A percentile compares a stretch with the other conserved stretches of the same genome.
These are phyloP conservation scores for Drosophila seguyi DNA, from an alignment of 1,140 invertebrate species.

Conservation along the genomic window DNA sequence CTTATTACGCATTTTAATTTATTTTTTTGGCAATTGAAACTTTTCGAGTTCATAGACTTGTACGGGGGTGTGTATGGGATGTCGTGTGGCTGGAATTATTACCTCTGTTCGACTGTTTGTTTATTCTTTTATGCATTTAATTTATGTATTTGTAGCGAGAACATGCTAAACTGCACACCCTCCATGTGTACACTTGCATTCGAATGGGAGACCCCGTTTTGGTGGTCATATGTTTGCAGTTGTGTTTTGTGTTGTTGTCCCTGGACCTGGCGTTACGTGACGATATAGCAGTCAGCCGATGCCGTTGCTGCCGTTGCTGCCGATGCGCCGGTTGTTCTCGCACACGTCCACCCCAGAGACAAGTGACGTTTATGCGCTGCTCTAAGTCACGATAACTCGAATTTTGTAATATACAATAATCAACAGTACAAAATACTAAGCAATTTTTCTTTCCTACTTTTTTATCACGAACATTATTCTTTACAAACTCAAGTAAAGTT, in stretches of 20 bases:
- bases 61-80: conserved; percentile 9
- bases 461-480: no score
- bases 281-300: conserved; percentile 59
- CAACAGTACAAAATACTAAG: not conserved
- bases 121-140: conserved; percentile 7
- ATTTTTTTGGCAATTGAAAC: conserved; percentile 15
- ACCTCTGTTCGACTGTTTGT: not conserved
- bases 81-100: conserved; percentile 39
- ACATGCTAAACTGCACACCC: conserved; percentile 36
- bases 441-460: no score
- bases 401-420: not conserved
- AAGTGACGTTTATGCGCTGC: conserved; percentile 28
- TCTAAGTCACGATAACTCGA: not conserved
- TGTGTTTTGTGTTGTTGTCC: conserved; percentile 28
- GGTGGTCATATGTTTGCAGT: conserved; percentile 37
- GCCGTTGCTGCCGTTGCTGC: no score
- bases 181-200: conserved; percentile 29
- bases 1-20: conserved; percentile 46
- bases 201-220: conserved; percentile 29
- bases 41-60: conserved; percentile 10
- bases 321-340: conserved; percentile 63
- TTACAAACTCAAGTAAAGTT: not conserved
- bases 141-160: conserved; percentile 33
- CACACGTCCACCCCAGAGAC: conserved; percentile 47
- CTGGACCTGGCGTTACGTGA: conserved; percentile 69